Conservation (phyloP, 2,888 invertebrate genomes). For the Limenitis camilla region DNA sequence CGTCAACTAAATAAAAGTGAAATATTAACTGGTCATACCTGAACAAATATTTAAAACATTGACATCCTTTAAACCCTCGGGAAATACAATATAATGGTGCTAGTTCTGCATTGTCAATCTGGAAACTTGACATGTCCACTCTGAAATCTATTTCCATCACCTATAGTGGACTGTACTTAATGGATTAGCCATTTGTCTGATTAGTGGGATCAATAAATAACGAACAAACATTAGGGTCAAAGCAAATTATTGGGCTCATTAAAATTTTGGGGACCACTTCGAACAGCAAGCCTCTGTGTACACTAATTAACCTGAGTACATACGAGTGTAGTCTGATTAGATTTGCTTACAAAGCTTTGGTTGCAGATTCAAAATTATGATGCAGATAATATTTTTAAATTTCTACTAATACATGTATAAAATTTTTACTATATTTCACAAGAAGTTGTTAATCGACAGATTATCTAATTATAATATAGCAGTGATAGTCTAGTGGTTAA, state of each 20-base stretch:
- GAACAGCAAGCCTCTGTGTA: slow-evolving; percentile 41
- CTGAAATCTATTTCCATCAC: slow-evolving; percentile 41
- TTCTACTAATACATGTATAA: no score
- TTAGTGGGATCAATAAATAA: slow-evolving; percentile 70
- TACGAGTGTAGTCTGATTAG: slow-evolving; percentile 37
- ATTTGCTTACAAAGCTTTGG: background rate
- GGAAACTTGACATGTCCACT: slow-evolving; percentile 39
- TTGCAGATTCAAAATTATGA: background rate
- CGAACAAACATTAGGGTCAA: slow-evolving; percentile 49
- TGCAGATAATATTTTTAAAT: no score
- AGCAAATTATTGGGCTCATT: slow-evolving; percentile 62
- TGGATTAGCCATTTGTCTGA: slow-evolving; percentile 73
- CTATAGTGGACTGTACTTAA: slow-evolving; percentile 52
- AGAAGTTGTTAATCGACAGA: no score
- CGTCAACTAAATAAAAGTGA: no score
- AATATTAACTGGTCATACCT: slow-evolving; percentile 1
- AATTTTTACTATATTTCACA: no score
- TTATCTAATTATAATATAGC: no score
- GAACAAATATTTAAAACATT: slow-evolving; percentile 3
- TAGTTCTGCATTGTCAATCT: slow-evolving; percentile 22
- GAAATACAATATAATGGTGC: slow-evolving; percentile 14
- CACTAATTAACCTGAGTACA: slow-evolving; percentile 61
- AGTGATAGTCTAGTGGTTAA: no score
- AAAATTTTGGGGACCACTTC: slow-evolving; percentile 53
- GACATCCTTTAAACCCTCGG: slow-evolving; percentile 2